These are phyloP conservation scores for Semaprochilodus insignis DNA, from an alignment of 2,797 vertebrate genomes.

Conservation along the genomic window DNA sequence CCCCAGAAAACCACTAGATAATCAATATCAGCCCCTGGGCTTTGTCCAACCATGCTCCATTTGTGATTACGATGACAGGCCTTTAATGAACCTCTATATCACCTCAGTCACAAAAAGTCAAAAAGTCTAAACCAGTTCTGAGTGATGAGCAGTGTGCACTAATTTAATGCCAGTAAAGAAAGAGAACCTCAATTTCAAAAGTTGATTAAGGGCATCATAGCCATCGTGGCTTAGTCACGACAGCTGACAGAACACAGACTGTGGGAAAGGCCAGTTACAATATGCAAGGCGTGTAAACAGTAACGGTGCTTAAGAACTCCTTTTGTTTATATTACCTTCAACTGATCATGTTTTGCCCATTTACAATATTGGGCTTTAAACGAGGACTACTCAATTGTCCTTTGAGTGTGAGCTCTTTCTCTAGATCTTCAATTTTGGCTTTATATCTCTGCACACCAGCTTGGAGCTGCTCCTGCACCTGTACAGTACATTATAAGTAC, in stretches of 20 bases:
- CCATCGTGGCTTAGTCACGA: background rate
- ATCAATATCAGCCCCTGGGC: background rate
- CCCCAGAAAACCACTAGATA: background rate
- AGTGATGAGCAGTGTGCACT: background rate
- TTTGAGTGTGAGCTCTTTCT: constrained; percentile 89
- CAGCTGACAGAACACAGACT: background rate
- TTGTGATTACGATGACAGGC: background rate
- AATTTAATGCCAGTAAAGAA: background rate
- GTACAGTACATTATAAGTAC: constrained; percentile 44
- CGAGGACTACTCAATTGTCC: constrained; percentile 85
- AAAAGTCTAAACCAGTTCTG: background rate
- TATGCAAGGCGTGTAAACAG: background rate
- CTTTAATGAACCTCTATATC: background rate
- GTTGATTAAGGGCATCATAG: background rate
- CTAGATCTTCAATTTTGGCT: constrained; percentile 98
- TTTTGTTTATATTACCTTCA: too few species aligned
- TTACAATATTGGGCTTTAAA: background rate
- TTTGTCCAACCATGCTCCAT: background rate
- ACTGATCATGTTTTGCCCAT: background rate
- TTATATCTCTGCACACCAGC: constrained; percentile 93
- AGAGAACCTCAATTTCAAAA: too few species aligned
- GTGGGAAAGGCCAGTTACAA: background rate
- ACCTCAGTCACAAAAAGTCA: background rate
- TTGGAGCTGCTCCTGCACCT: constrained; percentile 96
- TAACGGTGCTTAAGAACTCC: too few species aligned